Evolutionary conservation across 2,797 vertebrate genomes (phyloP), one percentile per base, ranked within the genome.

Genomic region (Pagetopsis macropterus): DNA sequence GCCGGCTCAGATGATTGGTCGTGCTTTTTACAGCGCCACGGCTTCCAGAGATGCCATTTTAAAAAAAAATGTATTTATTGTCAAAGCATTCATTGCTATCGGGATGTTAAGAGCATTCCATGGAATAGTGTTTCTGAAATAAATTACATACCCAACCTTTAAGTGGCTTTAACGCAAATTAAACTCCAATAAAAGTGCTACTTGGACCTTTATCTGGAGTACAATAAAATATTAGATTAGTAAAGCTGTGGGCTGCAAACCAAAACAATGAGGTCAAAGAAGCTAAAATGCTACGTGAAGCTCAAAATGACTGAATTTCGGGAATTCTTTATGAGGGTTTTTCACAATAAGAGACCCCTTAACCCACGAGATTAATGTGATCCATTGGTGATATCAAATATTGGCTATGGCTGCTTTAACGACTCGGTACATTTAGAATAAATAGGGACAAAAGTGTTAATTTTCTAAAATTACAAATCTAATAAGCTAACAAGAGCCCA

Each of bases 171-270:
- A 57, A 37, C 21, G 51, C 41, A 64, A 31, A 37, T 40, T 21
- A 33, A 63, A 44, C 13, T 1, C 5, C 33, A 27, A 54, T 19
- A 3, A 5, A 62, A 69, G 6, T 54, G 4, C 17, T 1, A 1
- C 45, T 51, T 15, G 7, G 8, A 51, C 8, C 19, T 51, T 40
- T 40, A 61, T 61, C n/a, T 19, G 10, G 55, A 45, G 33, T 6
- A 8, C 14, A 4, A 15, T 19, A 3, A 1, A 31, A 56, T n/a
- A 14, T 15, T n/a, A n/a, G 2, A 9, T 4, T 7, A 44, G 12
- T 5, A 13, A 16, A 43, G 15, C 0, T 9, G 1, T 19, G 2
- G 17, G 3, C 16, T 0, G 0, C 5, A 56, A 4, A 21, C 21
- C 23, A 49, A 63, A 44, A 44, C 10, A 52, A 58, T 27, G 23